Conservation (phyloP, 2,113 vertebrate genomes). For the Trichomycterus rosablanca region DNA sequence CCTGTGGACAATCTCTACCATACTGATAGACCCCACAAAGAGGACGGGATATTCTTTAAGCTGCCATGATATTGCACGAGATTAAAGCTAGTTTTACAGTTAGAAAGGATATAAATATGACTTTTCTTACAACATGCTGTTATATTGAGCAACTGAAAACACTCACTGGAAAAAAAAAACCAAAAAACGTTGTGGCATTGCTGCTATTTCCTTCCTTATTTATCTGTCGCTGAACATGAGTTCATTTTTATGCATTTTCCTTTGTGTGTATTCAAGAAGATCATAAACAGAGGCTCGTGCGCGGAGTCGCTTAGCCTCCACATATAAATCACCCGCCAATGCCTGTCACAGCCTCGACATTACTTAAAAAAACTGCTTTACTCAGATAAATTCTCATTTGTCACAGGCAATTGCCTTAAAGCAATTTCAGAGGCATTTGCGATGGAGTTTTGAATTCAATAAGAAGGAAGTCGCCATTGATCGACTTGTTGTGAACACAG, state of each 20-base stretch:
- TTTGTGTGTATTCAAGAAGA: constrained; percentile 26
- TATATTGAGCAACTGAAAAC: no score
- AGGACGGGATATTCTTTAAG: no score
- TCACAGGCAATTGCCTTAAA: constrained; percentile 67
- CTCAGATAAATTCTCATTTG: constrained; percentile 73
- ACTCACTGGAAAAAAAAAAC: no score
- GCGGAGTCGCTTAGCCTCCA: constrained; percentile 49
- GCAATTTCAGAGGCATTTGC: constrained; percentile 64
- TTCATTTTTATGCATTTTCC: not conserved
- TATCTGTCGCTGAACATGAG: not conserved
- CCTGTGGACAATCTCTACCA: no score
- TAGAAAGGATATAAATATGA: no score
- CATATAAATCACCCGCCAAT: constrained; percentile 68
- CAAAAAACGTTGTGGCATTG: not conserved
- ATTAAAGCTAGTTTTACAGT: no score
- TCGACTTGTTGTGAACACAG: constrained; percentile 66
- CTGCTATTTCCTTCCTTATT: constrained; percentile 9
- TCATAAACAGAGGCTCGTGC: constrained; percentile 48
- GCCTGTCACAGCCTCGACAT: constrained; percentile 61
- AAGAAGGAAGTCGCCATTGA: constrained; percentile 65
- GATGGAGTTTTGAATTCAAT: constrained; percentile 63
- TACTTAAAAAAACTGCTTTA: constrained; percentile 67
- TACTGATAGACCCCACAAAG: no score
- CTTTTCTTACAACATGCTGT: no score
- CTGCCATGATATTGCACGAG: no score